phyloP scores from a whole-genome alignment of 1,140 invertebrate genomes.

The Melitaea cinxia region DNA sequence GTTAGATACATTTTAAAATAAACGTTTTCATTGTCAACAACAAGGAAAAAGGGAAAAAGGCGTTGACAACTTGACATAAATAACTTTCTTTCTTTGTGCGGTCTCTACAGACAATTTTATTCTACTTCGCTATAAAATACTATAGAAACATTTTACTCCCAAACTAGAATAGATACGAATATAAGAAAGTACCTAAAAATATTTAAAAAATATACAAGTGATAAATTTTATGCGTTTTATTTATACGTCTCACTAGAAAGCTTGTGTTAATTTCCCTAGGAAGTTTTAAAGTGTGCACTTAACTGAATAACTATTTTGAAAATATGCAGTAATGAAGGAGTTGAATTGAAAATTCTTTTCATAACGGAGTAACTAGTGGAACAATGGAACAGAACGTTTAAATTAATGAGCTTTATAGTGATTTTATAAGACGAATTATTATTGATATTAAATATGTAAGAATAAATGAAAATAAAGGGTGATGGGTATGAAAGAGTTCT shows the following conservation, averaged over 20 bases:
- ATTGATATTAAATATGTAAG: not conserved
- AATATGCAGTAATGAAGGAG: slow-evolving; percentile 48
- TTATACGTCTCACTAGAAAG: slow-evolving; percentile 26
- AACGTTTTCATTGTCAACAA: not conserved
- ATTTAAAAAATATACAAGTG: slow-evolving; percentile 5
- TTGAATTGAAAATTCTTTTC: slow-evolving; percentile 52
- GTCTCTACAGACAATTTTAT: slow-evolving; percentile 13
- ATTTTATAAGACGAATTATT: slow-evolving; percentile 7
- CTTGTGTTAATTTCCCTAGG: slow-evolving; percentile 45
- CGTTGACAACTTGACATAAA: slow-evolving; percentile 29
- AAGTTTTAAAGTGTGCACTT: slow-evolving; percentile 47
- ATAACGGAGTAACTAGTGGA: slow-evolving; percentile 37
- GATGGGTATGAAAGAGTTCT: too few relatives aligned
- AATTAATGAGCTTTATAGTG: slow-evolving; percentile 25
- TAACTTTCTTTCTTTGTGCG: slow-evolving; percentile 18
- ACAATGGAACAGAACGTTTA: slow-evolving; percentile 36
- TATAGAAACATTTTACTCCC: slow-evolving; percentile 3
- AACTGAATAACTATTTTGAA: slow-evolving; percentile 46
- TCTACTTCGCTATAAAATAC: slow-evolving; percentile 9
- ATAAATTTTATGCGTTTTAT: slow-evolving; percentile 24
- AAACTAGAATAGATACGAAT: not conserved
- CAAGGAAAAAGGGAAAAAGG: slow-evolving; percentile 15
- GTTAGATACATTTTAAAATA: not conserved
- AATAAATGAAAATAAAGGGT: too few relatives aligned
- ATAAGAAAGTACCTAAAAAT: not conserved